Conservation (phyloP, 2,797 vertebrate genomes). For the Lepidocolaptes lacrymiger region DNA sequence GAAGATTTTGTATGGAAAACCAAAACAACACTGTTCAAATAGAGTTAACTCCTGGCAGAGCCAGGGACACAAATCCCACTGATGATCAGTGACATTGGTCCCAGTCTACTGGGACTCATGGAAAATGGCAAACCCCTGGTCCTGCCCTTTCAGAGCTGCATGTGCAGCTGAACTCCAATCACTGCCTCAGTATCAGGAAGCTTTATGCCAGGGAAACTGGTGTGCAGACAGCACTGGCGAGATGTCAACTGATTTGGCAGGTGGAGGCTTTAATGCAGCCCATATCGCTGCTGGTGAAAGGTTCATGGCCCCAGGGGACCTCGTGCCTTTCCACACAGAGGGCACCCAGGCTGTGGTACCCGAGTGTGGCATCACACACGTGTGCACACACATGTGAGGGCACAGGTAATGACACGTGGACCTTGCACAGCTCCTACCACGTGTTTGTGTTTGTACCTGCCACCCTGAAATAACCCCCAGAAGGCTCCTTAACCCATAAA, state of each 20-base stretch:
- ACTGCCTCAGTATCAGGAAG: slow-evolving; percentile 23
- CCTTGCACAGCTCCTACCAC: neutral
- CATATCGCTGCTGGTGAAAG: neutral
- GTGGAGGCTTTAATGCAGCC: neutral
- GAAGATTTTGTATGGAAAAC: neutral
- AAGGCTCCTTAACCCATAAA: neutral
- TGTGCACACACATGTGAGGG: accelerated
- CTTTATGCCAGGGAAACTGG: neutral
- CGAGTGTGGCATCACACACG: accelerated
- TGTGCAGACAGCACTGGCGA: neutral
- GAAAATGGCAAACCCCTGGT: neutral
- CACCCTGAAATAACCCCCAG: neutral
- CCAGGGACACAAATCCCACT: neutral
- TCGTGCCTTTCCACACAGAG: neutral
- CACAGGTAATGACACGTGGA: accelerated
- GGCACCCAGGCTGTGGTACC: too few species aligned
- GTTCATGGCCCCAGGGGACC: neutral
- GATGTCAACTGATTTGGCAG: neutral
- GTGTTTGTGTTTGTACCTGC: neutral
- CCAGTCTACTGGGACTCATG: accelerated
- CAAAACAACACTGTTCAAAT: neutral
- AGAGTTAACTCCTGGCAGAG: neutral
- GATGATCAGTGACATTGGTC: neutral
- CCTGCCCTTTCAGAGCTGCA: neutral
- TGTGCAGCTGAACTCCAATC: neutral